These are phyloP conservation scores for Prionailurus bengalensis DNA, from an alignment of 2,113 vertebrate species.

Conservation along the genomic window DNA sequence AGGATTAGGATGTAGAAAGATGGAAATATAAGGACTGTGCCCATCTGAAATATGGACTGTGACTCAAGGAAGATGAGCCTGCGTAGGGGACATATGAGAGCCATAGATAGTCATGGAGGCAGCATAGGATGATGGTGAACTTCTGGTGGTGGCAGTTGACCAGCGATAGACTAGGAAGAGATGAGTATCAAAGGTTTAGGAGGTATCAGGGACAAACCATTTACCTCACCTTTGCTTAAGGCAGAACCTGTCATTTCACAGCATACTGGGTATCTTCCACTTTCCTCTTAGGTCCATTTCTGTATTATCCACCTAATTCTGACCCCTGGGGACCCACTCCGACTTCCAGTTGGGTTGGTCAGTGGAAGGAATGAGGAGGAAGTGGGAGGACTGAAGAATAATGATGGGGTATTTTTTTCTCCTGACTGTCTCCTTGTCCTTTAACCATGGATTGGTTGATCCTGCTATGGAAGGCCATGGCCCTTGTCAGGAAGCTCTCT, in stretches of 20 bases:
- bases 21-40: not conserved
- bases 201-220: not conserved
- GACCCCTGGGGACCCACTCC: not conserved
- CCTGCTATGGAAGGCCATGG: not conserved
- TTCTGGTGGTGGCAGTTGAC: not conserved
- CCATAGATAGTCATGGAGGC: not conserved
- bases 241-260: not conserved
- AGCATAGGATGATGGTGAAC: not conserved
- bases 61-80: not conserved
- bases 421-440: rapidly evolving
- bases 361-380: not conserved
- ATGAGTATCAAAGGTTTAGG: not conserved
- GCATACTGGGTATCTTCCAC: not conserved
- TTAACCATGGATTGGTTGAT: not conserved
- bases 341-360: not conserved
- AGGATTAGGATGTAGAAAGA: not conserved
- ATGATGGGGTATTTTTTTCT: not conserved
- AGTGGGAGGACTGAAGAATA: not conserved
- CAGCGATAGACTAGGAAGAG: not conserved
- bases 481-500: not conserved
- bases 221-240: not conserved
- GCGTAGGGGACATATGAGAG: no score
- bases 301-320: not conserved
- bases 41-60: not conserved
- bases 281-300: not conserved